A percentile compares a stretch with the other conserved stretches of the same genome.
Conservation (phyloP, 2,888 invertebrate species). For the Campaea margaritaria region DNA sequence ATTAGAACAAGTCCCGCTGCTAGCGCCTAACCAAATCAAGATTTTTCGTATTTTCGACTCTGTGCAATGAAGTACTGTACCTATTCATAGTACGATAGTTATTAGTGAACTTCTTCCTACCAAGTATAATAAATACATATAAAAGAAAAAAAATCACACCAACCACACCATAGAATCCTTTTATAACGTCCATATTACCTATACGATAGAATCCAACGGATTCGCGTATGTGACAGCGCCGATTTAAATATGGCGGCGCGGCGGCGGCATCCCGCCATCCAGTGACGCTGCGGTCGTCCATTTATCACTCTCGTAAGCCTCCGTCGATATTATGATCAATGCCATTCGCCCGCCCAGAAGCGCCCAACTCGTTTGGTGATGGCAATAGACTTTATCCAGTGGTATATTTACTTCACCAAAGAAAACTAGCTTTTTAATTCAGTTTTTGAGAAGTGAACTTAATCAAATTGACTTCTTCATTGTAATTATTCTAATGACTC, state of each 20-base stretch:
- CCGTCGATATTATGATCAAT: constrained; percentile 85
- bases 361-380: constrained; percentile 56
- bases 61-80: no score
- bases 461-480: no score
- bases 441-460: no score
- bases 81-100: no score
- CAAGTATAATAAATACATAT: no score
- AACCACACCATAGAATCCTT: background rate
- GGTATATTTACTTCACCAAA: no score
- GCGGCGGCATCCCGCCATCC: constrained; percentile 70
- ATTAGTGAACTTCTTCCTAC: background rate
- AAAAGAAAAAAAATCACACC: no score
- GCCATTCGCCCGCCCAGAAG: constrained; percentile 72
- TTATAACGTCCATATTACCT: constrained; percentile 1
- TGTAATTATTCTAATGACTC: no score
- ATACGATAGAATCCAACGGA: constrained; percentile 40
- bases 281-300: constrained; percentile 77
- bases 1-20: no score
- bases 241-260: constrained; percentile 79
- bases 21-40: no score
- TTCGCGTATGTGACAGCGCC: constrained; percentile 76
- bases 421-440: no score
- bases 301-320: constrained; percentile 84
- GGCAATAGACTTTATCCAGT: constrained; percentile 33
- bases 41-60: no score